A percentile compares a stretch with the other conserved stretches of the same genome.
phyloP scores from a whole-genome alignment of 2,113 vertebrate genomes.

The Menidia beryllina region DNA sequence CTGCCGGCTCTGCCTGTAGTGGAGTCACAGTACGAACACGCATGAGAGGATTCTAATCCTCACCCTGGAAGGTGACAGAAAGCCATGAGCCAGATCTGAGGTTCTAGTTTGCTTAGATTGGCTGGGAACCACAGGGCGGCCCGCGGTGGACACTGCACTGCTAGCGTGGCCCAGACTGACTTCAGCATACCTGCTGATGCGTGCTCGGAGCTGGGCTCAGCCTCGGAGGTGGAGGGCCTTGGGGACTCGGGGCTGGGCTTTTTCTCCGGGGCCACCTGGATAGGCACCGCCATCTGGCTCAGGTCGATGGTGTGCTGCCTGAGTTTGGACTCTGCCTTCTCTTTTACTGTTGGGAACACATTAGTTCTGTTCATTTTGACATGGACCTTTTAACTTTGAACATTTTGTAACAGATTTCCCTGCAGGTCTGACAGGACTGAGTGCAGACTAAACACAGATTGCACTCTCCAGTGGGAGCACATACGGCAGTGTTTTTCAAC shows the following conservation, averaged over 20 bases:
- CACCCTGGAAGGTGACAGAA: neutral
- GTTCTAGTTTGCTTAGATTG: neutral
- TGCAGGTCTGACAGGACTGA: too few relatives aligned
- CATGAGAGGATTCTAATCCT: neutral
- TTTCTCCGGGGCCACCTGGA: conserved; percentile 93
- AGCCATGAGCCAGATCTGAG: neutral
- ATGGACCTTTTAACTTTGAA: neutral
- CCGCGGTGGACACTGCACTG: neutral
- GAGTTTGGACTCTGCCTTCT: conserved; percentile 90
- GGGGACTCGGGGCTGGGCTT: conserved; percentile 88
- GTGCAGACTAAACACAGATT: too few relatives aligned
- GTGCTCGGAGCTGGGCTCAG: conserved; percentile 86
- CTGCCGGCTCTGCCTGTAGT: conserved; percentile 70
- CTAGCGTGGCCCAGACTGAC: neutral
- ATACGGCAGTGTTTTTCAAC: too few relatives aligned
- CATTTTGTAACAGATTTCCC: neutral
- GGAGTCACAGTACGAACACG: conserved; percentile 1
- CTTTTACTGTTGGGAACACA: conserved; percentile 83
- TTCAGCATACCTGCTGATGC: conserved; percentile 83
- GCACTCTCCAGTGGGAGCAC: too few relatives aligned
- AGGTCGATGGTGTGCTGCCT: conserved; percentile 95
- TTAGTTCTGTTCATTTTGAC: neutral
- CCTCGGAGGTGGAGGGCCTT: conserved; percentile 87
- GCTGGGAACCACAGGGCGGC: conserved; percentile 6
- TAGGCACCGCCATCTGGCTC: conserved; percentile 97